phyloP scores from a whole-genome alignment of 2,888 invertebrate species.

The Timema podura region DNA sequence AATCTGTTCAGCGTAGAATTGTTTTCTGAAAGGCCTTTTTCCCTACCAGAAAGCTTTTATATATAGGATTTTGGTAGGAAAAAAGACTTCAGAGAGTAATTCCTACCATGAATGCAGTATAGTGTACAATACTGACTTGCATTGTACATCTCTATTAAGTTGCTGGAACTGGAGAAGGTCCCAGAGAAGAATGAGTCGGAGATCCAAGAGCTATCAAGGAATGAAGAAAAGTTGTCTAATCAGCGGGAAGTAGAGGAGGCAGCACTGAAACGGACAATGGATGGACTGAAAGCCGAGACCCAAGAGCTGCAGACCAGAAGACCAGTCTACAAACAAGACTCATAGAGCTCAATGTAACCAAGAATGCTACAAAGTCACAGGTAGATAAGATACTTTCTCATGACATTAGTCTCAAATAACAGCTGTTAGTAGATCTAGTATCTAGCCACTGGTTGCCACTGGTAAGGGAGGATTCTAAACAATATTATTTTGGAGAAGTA shows the following conservation, averaged over 20 bases:
- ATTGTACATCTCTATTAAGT: conserved; percentile 25
- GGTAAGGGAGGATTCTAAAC: too few relatives aligned
- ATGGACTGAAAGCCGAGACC: conserved; percentile 62
- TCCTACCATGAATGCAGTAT: too few relatives aligned
- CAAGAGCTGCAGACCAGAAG: conserved; percentile 66
- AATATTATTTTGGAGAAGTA: too few relatives aligned
- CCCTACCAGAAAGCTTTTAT: too few relatives aligned
- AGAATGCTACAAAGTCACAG: conserved; percentile 63
- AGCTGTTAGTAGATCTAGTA: too few relatives aligned
- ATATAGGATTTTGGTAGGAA: too few relatives aligned
- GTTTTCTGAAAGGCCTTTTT: too few relatives aligned
- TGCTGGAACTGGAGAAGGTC: conserved; percentile 51
- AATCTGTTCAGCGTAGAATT: too few relatives aligned
- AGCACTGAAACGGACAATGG: conserved; percentile 57
- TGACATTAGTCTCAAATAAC: too few relatives aligned
- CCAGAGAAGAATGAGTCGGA: conserved; percentile 73
- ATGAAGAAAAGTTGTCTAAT: conserved; percentile 52
- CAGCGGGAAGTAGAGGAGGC: conserved; percentile 51
- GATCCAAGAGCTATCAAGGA: conserved; percentile 60
- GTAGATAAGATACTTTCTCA: too few relatives aligned
- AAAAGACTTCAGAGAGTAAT: too few relatives aligned
- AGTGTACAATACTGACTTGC: neutral
- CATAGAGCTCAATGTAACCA: conserved; percentile 62
- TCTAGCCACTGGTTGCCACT: too few relatives aligned
- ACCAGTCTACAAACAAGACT: conserved; percentile 64